Evolutionary conservation across 2,113 vertebrate species (phyloP), one percentile per base, ranked within the genome.

Genomic region (Rutilus rutilus): DNA sequence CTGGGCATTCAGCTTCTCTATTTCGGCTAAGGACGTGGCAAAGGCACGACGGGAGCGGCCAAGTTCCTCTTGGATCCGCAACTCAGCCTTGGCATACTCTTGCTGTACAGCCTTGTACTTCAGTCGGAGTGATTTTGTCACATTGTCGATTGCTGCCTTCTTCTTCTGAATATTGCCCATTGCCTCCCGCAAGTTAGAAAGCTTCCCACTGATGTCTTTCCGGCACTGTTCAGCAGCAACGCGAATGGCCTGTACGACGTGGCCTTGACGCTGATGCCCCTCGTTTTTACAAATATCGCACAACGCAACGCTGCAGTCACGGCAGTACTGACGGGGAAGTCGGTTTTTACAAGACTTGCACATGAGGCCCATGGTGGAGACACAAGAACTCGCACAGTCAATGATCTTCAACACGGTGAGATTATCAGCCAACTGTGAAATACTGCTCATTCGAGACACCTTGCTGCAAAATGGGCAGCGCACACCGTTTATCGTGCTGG

Each of bases 381-480:
- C 95, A 81, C 93, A 92, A 30, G 97, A 96, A 27, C 95, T 95
- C 0, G 96, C 90, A 0, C 97, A 98, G 92, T 99, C 97, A 2
- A 99, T 95, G 92, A 99, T 97, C 94, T 99, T 99, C 81, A 99
- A 93, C 87, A 99, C 97, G 0, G 98, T 99, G 14, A 99, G 95
- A 89, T 99, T 99, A 93, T 99, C 98, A 0, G 97, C 95, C 91
- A 99, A 93, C 91, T 98, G 97, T 5, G 96, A 93, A 90, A 99
- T 93, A 89, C 93, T 97, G 79, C 96, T 97, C 92, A 98, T 97
- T 14, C 97, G 95, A 0, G 97, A 99, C 65, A 99, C 96, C 90
- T 96, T 97, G 93, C 97, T 99, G 91, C 98, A 99, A 65, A 99
- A 99, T 23, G 98, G 98, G 88, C 98, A 99, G 47, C 98, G 97